Percentiles rank a stretch among this genome's conserved stretches.
These are phyloP conservation scores for Bombus confusus DNA, from an alignment of 1,140 invertebrate species.

Conservation along the genomic window DNA sequence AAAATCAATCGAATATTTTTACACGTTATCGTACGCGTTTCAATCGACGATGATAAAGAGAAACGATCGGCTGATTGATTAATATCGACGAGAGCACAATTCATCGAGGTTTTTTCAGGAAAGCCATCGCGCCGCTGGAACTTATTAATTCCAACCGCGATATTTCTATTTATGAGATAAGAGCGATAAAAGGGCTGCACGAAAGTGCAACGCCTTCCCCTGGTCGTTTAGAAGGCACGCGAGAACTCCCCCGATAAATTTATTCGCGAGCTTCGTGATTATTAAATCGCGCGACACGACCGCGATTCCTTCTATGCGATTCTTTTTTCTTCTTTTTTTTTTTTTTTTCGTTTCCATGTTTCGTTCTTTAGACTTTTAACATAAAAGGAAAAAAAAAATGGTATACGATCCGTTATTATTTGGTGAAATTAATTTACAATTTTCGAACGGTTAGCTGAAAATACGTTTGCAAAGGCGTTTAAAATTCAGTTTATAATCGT, in stretches of 20 bases:
- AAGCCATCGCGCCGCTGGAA: not conserved
- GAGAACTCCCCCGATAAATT: conserved; percentile 10
- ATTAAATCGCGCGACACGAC: not conserved
- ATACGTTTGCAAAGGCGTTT: too few relatives aligned
- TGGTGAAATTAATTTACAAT: too few relatives aligned
- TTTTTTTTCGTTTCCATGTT: not conserved
- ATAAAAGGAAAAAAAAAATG: not conserved
- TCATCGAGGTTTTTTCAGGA: not conserved
- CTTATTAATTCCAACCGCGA: conserved; percentile 2
- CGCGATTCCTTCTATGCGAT: not conserved
- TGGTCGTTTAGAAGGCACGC: not conserved
- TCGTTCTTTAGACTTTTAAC: too few relatives aligned
- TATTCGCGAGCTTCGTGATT: not conserved
- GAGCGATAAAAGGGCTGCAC: conserved; percentile 15
- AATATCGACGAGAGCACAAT: not conserved
- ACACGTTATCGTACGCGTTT: not conserved
- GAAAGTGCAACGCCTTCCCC: conserved; percentile 18
- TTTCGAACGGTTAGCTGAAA: too few relatives aligned
- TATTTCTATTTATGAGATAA: conserved; percentile 27
- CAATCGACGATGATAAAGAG: not conserved
- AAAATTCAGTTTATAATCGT: too few relatives aligned
- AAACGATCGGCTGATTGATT: not conserved
- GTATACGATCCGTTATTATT: too few relatives aligned
- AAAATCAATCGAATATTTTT: not conserved
- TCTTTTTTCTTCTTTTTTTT: too few relatives aligned